Evolutionary conservation across 1,140 invertebrate species (phyloP), one percentile per base, ranked within the genome.

Genomic region (Nephila pilipes): DNA sequence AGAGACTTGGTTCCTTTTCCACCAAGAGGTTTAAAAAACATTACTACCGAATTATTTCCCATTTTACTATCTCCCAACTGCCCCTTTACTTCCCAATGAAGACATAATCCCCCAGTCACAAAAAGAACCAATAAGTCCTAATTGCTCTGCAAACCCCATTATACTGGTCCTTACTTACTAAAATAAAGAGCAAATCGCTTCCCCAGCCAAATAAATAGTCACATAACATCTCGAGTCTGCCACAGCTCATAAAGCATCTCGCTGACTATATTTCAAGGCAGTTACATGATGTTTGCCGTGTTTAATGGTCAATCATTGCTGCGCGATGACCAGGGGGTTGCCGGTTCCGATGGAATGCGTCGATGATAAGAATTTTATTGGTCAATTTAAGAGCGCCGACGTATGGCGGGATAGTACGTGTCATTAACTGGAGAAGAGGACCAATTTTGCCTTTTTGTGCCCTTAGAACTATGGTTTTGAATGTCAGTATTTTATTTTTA

Each of bases 301-400:
- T 87, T 90, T 90, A 90, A 90, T 90, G 88, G 88, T 57, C 88
- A 90, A 90, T 90, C 88, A 90, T 90, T 79, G 57, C 38, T 20
- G 25, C 38, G 6, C 20, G 63, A 88, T 25, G 87, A 55, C 88
- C 46, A 25, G n/a, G 38, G 57, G 46, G 46, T 10, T 10, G 38
- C 46, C 46, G 46, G 46, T 46, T 54, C 25, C 36, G 32, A 69
- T 63, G 69, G 85, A 58, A 58, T 29, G 46, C 18, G n/a, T 2
- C 14, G 88, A 65, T 87, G 85, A 90, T 90, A 90, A 90, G 69
- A 90, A n/a, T 90, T 90, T 90, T 90, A 90, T 90, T 90, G 88
- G 88, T 90, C 69, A 90, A 46, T 90, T 90, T 58, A 36, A 57
- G 55, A 55, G 87, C 63, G 87, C 20, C 55, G 87, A 46, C 58